Conservation (phyloP, 2,113 vertebrate species). For the Laticauda laticaudata region DNA sequence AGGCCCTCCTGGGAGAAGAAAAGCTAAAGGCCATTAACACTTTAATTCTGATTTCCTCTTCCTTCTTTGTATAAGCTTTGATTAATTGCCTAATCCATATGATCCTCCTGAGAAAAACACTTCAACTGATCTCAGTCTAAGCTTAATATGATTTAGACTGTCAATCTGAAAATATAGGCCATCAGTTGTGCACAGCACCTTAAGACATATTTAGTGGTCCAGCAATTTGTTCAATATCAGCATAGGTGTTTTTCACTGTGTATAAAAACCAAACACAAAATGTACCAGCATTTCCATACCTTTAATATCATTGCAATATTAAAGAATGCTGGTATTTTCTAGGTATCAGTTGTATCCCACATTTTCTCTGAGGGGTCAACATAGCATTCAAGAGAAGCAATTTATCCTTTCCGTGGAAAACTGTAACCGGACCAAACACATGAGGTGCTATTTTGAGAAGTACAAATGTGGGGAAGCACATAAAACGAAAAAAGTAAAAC, state of each 20-base stretch:
- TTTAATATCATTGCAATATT: neutral
- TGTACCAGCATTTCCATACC: neutral
- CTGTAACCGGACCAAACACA: neutral
- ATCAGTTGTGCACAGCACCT: neutral
- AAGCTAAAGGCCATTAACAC: constrained; percentile 66
- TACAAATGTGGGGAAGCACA: neutral
- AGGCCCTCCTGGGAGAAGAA: constrained; percentile 53
- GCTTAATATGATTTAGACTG: neutral
- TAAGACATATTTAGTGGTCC: neutral
- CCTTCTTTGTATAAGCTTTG: constrained; percentile 58
- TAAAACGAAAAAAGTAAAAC: neutral
- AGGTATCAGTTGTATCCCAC: neutral
- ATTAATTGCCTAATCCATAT: constrained; percentile 62
- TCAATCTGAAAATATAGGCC: neutral
- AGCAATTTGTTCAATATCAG: neutral
- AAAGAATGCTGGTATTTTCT: neutral
- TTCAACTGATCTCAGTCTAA: neutral
- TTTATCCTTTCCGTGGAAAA: neutral
- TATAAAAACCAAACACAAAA: neutral
- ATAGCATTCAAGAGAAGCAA: neutral
- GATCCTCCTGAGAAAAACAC: constrained; percentile 57
- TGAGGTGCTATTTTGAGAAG: neutral
- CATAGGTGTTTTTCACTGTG: neutral
- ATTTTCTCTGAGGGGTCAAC: neutral
- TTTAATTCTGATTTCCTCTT: constrained; percentile 66